phyloP scores from a whole-genome alignment of 2,797 vertebrate genomes.

The Melanogrammus aeglefinus region DNA sequence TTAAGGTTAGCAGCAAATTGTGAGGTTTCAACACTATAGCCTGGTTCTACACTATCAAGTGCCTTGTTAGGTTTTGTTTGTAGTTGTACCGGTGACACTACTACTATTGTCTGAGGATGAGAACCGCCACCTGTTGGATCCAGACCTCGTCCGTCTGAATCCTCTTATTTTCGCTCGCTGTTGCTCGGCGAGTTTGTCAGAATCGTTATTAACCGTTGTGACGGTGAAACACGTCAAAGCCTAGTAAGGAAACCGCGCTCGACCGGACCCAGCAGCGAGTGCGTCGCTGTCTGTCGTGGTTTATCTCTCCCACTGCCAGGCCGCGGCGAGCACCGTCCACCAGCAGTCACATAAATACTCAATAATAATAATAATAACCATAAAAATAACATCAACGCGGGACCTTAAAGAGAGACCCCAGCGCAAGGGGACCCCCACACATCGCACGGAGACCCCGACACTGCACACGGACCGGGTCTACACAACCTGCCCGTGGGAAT shows the following conservation, averaged over 20 bases:
- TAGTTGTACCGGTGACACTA: background rate
- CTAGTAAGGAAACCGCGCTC: constrained; percentile 47
- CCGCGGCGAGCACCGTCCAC: constrained; percentile 54
- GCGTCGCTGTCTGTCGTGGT: constrained; percentile 47
- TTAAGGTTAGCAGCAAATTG: constrained; percentile 71
- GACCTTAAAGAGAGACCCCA: constrained; percentile 55
- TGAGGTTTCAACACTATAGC: constrained; percentile 60
- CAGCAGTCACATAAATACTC: constrained; percentile 62
- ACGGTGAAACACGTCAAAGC: constrained; percentile 51
- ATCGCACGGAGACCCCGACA: background rate
- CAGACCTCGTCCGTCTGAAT: constrained; percentile 24
- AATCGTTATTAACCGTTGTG: constrained; percentile 53
- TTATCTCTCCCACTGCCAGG: constrained; percentile 55
- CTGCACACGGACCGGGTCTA: constrained; percentile 17
- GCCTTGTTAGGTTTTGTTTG: constrained; percentile 48
- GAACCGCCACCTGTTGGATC: background rate
- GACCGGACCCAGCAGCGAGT: constrained; percentile 47
- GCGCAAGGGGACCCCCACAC: constrained; percentile 49
- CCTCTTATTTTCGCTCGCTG: constrained; percentile 57
- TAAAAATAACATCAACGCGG: constrained; percentile 20
- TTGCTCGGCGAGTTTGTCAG: constrained; percentile 59
- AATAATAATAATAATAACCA: constrained; percentile 16
- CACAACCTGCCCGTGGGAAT: background rate
- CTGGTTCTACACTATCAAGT: constrained; percentile 51
- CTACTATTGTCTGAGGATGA: constrained; percentile 11